Evolutionary conservation across 2,113 vertebrate species (phyloP).

Genomic region (Laticauda laticaudata): DNA sequence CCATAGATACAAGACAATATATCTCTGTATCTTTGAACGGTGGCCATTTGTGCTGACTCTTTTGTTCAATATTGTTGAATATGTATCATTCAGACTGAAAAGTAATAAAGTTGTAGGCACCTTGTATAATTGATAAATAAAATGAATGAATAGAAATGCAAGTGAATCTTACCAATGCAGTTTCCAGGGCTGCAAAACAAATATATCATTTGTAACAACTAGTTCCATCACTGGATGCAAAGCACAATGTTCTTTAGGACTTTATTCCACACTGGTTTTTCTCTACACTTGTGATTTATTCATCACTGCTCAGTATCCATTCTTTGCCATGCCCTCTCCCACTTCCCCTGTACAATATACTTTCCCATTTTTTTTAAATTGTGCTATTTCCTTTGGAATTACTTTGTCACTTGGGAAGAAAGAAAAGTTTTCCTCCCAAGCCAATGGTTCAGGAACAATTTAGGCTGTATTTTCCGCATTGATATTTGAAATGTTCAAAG

Average conservation of each 20-base stretch:
- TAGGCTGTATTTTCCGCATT: background rate
- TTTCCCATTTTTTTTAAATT: constrained; percentile 39
- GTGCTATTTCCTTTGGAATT: constrained; percentile 47
- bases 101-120: background rate
- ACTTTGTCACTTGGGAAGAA: constrained; percentile 48
- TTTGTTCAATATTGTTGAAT: background rate
- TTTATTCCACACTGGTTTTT: constrained; percentile 21
- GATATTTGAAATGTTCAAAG: constrained; percentile 37
- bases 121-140: background rate
- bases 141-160: background rate
- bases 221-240: background rate
- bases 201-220: constrained; percentile 34
- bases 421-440: constrained; percentile 35
- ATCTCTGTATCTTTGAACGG: background rate
- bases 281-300: constrained; percentile 28
- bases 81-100: background rate
- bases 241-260: constrained; percentile 11
- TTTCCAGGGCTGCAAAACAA: background rate
- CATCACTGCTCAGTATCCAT: constrained; percentile 33
- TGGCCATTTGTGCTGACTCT: background rate
- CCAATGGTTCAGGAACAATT: constrained; percentile 54
- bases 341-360: constrained; percentile 18
- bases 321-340: background rate
- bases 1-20: background rate
- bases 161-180: background rate